Evolutionary conservation across 1,140 invertebrate genomes (phyloP).

Genomic region (Protaetia brevitarsis): DNA sequence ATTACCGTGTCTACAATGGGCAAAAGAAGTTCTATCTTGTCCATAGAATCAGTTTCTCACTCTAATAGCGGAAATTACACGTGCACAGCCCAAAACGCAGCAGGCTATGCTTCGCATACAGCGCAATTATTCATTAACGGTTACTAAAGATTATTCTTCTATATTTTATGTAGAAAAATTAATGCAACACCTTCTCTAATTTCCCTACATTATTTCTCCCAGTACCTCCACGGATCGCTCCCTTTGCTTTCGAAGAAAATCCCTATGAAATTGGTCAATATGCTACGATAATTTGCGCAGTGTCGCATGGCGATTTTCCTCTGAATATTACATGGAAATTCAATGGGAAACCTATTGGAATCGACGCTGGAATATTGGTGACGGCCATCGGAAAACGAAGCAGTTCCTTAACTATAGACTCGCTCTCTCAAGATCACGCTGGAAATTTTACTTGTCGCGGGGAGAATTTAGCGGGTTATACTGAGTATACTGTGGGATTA

Average conservation of each 20-base stretch:
- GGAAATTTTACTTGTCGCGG: constrained; percentile 64
- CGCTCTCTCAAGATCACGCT: constrained; percentile 64
- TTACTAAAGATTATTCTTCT: constrained; percentile 36
- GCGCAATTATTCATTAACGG: constrained; percentile 65
- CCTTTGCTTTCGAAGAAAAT: constrained; percentile 64
- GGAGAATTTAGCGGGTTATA: constrained; percentile 64
- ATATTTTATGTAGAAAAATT: neutral
- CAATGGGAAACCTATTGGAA: constrained; percentile 52
- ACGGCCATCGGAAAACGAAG: constrained; percentile 42
- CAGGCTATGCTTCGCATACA: constrained; percentile 67
- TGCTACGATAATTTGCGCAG: constrained; percentile 68
- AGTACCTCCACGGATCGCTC: constrained; percentile 65
- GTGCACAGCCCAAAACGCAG: constrained; percentile 72
- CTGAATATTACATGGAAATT: constrained; percentile 65
- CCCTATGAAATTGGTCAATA: constrained; percentile 67
- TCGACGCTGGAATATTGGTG: constrained; percentile 36
- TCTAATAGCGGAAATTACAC: constrained; percentile 74
- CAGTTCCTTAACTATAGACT: constrained; percentile 63
- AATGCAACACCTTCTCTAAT: neutral
- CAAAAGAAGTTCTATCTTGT: constrained; percentile 51
- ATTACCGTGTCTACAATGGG: constrained; percentile 53
- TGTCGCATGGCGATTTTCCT: constrained; percentile 66
- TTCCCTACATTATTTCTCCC: neutral
- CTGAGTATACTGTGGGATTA: constrained; percentile 36
- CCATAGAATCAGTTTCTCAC: constrained; percentile 70